Conservation (phyloP, 37 sponge, comb jelly and placozoan species). For the Oscarella lobularis region DNA sequence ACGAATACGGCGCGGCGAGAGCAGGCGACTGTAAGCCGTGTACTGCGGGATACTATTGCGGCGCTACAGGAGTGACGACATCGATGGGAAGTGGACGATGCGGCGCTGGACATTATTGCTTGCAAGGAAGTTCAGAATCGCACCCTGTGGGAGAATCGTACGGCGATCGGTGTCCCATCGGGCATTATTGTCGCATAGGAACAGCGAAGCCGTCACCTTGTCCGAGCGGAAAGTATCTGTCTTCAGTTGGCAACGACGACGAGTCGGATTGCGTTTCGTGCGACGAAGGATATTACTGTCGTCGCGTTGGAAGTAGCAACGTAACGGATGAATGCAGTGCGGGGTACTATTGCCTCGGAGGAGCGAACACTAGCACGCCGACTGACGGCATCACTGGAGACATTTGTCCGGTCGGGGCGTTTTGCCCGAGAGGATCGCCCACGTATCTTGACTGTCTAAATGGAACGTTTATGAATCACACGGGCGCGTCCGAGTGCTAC, state of each 20-base stretch:
- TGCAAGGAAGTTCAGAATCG: not conserved
- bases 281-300: slow-evolving; percentile 16
- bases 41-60: slow-evolving; percentile 21
- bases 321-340: slow-evolving; percentile 8
- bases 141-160: too few relatives aligned
- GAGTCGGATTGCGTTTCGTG: slow-evolving; percentile 6
- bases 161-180: slow-evolving; percentile 19
- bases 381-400: slow-evolving; percentile 3
- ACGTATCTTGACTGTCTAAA: slow-evolving; percentile 4
- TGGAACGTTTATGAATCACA: not conserved
- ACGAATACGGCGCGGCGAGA: not conserved
- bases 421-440: slow-evolving; percentile 6
- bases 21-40: slow-evolving; percentile 14
- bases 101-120: slow-evolving; percentile 15
- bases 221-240: slow-evolving; percentile 11
- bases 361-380: slow-evolving; percentile 6
- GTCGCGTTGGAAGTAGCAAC: not conserved
- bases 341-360: slow-evolving; percentile 20
- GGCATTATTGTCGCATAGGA: slow-evolving; percentile 13
- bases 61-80: not conserved
- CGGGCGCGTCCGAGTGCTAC: not conserved
- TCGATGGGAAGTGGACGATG: not conserved
- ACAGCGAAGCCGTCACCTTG: slow-evolving; percentile 5
- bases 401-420: slow-evolving; percentile 16
- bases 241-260: not conserved